Percentiles rank a stretch among this genome's conserved stretches.
These are phyloP conservation scores for Mohoua ochrocephala DNA, from an alignment of 2,113 vertebrate genomes.

Conservation along the genomic window DNA sequence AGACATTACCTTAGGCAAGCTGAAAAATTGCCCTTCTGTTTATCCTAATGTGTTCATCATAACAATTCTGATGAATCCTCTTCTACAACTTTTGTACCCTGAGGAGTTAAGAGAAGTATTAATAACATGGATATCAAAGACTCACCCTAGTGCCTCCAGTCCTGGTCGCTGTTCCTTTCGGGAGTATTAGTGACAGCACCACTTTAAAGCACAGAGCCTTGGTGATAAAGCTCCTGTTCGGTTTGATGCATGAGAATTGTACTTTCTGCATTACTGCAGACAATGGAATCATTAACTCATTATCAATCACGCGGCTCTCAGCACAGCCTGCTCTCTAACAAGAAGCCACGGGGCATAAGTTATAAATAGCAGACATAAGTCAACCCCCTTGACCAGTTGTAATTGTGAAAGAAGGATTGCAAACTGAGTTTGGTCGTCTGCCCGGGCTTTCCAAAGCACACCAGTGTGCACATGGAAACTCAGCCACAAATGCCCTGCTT, in stretches of 20 bases:
- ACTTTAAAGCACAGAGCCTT: background rate
- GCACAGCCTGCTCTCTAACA: background rate
- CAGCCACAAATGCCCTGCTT: background rate
- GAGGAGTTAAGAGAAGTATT: background rate
- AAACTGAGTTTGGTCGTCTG: background rate
- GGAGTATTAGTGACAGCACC: background rate
- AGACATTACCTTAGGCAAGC: background rate
- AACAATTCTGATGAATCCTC: background rate
- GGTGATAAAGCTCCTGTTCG: background rate
- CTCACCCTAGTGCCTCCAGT: background rate
- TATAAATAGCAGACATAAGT: constrained; percentile 48
- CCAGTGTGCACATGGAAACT: background rate
- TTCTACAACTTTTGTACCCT: background rate
- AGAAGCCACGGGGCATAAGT: constrained; percentile 5
- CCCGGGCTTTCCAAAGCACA: background rate
- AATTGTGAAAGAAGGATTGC: background rate
- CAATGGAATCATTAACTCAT: constrained; percentile 47
- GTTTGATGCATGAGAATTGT: constrained; percentile 42
- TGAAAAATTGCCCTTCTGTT: background rate
- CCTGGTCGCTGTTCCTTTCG: background rate
- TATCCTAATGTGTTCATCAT: background rate
- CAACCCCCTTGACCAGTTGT: background rate
- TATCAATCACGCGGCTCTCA: background rate
- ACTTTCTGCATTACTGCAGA: constrained; percentile 40
- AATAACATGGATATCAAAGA: background rate